Evolutionary conservation across 2,888 invertebrate species (phyloP), one percentile per base, ranked within the genome.

Genomic region (Pantelozetes paolii): DNA sequence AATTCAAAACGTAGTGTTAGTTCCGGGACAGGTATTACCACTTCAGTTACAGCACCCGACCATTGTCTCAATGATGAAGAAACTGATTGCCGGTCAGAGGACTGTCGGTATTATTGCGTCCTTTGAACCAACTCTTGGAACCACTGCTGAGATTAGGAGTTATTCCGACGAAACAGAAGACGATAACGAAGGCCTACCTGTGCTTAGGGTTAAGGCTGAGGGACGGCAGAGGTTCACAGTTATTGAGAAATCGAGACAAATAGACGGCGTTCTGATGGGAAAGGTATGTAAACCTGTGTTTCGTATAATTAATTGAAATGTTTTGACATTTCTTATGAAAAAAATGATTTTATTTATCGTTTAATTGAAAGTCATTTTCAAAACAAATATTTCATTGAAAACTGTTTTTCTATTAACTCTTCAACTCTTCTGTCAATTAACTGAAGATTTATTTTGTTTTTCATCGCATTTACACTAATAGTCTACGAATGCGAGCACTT

Each of bases 1-100:
- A 64, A 84, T 87, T 75, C 85, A 86, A 57, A 84, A 87, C 67
- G 83, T 90, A 71, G 86, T 91, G 32, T 81, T 88, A 20, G 88
- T 91, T 77, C 92, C 92, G 9, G 91, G 91, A 1, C 91, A 91
- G 82, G 90, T 88, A 0, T 82, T 92, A 30, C 92, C 92, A 0
- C 85, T 92, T 77, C 87, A 89, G 57, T 84, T 88, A 3, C 84
- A 83, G 75, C 82, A 86, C 74, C 82, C 85, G 42, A 81, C 84
- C 32, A 85, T 85, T 64, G 85, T 87, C 18, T 83, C 86, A 50
- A 86, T 88, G 84, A 82, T 89, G 76, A 83, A 85, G 71, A 82
- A 84, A 30, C 86, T 86, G 76, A 85, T 89, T 40, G 81, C 84
- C 54, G 86, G 88, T 77, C 84, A 75, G 62, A 69, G 86, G 76